A percentile compares a stretch with the other conserved stretches of the same genome.
Evolutionary conservation across 2,113 vertebrate genomes (phyloP).

Genomic region (Talpa occidentalis): DNA sequence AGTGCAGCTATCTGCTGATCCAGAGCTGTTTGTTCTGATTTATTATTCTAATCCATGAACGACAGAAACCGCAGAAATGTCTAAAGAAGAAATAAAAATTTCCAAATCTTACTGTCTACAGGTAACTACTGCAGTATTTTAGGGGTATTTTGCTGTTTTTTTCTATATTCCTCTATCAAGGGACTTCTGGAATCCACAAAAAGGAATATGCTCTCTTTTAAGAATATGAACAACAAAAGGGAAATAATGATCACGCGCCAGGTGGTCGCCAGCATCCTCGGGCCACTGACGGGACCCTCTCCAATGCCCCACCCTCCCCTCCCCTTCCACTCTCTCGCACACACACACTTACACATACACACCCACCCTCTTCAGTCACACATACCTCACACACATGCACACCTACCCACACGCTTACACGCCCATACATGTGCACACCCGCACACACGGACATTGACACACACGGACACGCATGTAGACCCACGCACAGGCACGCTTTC

Average conservation of each 20-base stretch:
- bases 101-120: not conserved
- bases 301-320: accelerated
- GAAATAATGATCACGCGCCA: not conserved
- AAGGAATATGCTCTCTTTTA: not conserved
- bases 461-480: too few relatives aligned
- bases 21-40: not conserved
- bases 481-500: not conserved
- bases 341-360: accelerated
- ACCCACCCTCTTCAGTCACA: not conserved
- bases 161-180: not conserved
- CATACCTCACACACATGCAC: too few relatives aligned
- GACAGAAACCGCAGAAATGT: not conserved
- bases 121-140: not conserved
- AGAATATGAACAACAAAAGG: not conserved
- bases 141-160: not conserved
- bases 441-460: too few relatives aligned
- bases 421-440: accelerated
- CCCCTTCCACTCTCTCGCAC: accelerated
- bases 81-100: not conserved
- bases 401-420: accelerated
- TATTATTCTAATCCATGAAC: not conserved
- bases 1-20: too few relatives aligned
- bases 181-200: not conserved
- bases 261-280: not conserved
- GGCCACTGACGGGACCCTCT: not conserved